A percentile compares a stretch with the other conserved stretches of the same genome.
Evolutionary conservation across 2,113 vertebrate genomes (phyloP).

Genomic region (Illadopsis cleaveri): DNA sequence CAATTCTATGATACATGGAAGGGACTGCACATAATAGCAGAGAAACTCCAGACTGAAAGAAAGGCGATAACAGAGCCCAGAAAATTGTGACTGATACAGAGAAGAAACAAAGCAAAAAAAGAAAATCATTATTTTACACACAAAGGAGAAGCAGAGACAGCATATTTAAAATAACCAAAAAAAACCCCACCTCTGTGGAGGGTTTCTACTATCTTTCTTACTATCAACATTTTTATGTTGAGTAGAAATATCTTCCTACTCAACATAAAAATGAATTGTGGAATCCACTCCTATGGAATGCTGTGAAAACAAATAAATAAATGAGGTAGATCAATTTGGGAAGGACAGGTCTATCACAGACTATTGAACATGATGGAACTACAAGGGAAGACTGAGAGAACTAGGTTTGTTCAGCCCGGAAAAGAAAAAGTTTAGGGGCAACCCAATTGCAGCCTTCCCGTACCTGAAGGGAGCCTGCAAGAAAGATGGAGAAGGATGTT

Average conservation of each 20-base stretch:
- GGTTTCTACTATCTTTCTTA: background rate
- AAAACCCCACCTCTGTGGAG: background rate
- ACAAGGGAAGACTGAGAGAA: background rate
- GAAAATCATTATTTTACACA: background rate
- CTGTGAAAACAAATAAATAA: background rate
- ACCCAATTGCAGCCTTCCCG: background rate
- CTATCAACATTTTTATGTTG: background rate
- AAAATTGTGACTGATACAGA: background rate
- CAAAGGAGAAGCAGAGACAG: background rate
- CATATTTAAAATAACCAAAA: background rate
- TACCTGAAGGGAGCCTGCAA: background rate
- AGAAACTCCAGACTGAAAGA: background rate
- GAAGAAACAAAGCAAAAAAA: background rate
- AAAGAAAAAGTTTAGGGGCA: background rate
- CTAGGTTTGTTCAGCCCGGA: background rate
- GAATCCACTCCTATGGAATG: background rate
- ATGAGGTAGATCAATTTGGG: background rate
- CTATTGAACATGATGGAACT: background rate
- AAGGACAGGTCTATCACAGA: background rate
- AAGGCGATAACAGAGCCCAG: background rate
- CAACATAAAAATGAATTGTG: background rate
- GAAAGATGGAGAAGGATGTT: background rate
- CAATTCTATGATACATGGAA: background rate
- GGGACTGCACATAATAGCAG: background rate
- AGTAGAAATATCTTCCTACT: background rate